These are phyloP conservation scores for Plestiodon gilberti DNA, from an alignment of 2,113 vertebrate genomes.

Conservation along the genomic window DNA sequence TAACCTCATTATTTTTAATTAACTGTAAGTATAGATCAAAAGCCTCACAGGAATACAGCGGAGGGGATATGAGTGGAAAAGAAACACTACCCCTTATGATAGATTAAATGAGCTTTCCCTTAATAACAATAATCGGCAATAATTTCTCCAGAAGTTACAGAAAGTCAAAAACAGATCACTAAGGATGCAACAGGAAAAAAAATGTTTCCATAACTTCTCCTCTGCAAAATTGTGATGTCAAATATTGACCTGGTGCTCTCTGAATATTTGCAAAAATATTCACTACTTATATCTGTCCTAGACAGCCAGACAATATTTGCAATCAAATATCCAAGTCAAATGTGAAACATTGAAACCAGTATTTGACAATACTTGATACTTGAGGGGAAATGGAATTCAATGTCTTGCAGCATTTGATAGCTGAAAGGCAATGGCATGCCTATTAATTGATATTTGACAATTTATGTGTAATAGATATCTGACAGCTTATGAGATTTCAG, in stretches of 20 bases:
- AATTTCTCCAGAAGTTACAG: background rate
- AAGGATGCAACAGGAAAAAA: no score
- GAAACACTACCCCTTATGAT: background rate
- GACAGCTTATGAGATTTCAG: background rate
- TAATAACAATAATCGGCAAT: slow-evolving; percentile 5
- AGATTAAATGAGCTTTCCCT: slow-evolving; percentile 6
- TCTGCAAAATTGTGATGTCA: no score
- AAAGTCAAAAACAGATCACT: background rate
- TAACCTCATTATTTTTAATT: slow-evolving; percentile 28
- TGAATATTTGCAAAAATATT: background rate
- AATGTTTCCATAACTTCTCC: no score
- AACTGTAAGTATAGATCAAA: background rate
- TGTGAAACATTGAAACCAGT: background rate
- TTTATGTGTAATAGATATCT: background rate
- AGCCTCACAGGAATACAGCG: background rate
- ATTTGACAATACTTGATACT: background rate
- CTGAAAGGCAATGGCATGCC: background rate
- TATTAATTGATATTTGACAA: background rate
- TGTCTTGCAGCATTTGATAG: background rate
- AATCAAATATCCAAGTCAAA: background rate
- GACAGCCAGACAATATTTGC: background rate
- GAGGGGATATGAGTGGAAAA: background rate
- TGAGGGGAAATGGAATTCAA: background rate
- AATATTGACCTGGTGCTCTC: background rate
- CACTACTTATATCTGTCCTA: background rate